Evolutionary conservation across 2,113 vertebrate genomes (phyloP), one percentile per base, ranked within the genome.

Genomic region (Pampusana beccarii): DNA sequence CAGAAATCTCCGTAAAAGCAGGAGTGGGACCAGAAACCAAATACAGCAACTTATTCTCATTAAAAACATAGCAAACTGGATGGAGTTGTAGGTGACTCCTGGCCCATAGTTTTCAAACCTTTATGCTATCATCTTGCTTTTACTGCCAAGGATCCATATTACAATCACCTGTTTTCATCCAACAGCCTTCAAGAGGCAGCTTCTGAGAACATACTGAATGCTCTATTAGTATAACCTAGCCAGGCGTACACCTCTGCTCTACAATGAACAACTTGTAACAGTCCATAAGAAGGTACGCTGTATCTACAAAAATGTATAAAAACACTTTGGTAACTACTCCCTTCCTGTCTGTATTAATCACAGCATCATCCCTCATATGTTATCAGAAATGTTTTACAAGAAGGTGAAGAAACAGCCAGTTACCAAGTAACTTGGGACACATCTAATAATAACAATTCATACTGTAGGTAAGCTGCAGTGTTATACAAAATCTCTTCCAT

Each of bases 271-370:
- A 50, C 26, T 34, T 8, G 0, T 19, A 79, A 33, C 34, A 56
- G 48, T 29, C 5, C 12, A 2, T 2, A 88, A 42, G 33, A 56
- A 50, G 11, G 20, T 17, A 81, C 0, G 1, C 3, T 40, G 1
- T 38, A 53, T n/a, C 24, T 73, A 60, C 10, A 95, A 67, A 86
- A 54, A 42, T 7, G 5, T 77, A 38, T 46, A 46, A 74, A 74
- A 53, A 46, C 38, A 72, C 19, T 60, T 13, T 0, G 1, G 3
- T 28, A 80, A 80, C 9, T 42, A 42, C 16, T 60, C 21, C 15
- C 13, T 16, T 3, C 6, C 6, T 5, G 4, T 6, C 34, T 80
- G 46, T 51, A 7, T 20, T 31, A 72, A 16, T 65, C 57, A 69
- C 28, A 91, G 36, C 28, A 67, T 7, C 23, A 80, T 14, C 23